A percentile compares a stretch with the other conserved stretches of the same genome.
These are phyloP conservation scores for Papilio elwesi DNA, from an alignment of 2,888 invertebrate species.

Conservation along the genomic window DNA sequence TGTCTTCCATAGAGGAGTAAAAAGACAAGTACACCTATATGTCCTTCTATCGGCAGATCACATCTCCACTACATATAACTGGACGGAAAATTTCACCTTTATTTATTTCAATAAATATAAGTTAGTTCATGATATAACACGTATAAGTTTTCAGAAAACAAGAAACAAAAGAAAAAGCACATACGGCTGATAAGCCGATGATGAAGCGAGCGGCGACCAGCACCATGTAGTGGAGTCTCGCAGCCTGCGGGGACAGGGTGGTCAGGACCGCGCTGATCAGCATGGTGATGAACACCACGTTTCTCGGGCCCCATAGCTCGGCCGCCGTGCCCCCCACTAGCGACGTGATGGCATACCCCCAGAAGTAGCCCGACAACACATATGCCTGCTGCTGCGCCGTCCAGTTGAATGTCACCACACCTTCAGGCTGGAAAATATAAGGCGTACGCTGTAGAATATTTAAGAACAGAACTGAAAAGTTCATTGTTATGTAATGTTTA, in stretches of 20 bases:
- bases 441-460: too few relatives aligned
- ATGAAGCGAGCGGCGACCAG: constrained; percentile 84
- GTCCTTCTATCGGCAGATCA: too few relatives aligned
- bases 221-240: constrained; percentile 82
- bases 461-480: too few relatives aligned
- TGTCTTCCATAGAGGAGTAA: too few relatives aligned
- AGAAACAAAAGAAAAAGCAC: constrained; percentile 48
- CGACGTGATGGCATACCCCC: constrained; percentile 86
- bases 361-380: constrained; percentile 84
- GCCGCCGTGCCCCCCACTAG: constrained; percentile 86
- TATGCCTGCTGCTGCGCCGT: constrained; percentile 85
- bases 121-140: too few relatives aligned
- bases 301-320: constrained; percentile 86
- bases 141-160: too few relatives aligned
- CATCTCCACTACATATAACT: too few relatives aligned
- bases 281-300: constrained; percentile 84
- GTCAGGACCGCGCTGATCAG: constrained; percentile 83
- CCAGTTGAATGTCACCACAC: constrained; percentile 81
- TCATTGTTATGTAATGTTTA: too few relatives aligned
- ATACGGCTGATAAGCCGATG: constrained; percentile 86
- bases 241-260: constrained; percentile 85
- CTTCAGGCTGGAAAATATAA: constrained; percentile 62
- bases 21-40: too few relatives aligned
- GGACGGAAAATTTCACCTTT: too few relatives aligned
- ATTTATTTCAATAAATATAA: too few relatives aligned